Evolutionary conservation across 2,113 vertebrate species (phyloP).

Genomic region (Oryzias melastigma): DNA sequence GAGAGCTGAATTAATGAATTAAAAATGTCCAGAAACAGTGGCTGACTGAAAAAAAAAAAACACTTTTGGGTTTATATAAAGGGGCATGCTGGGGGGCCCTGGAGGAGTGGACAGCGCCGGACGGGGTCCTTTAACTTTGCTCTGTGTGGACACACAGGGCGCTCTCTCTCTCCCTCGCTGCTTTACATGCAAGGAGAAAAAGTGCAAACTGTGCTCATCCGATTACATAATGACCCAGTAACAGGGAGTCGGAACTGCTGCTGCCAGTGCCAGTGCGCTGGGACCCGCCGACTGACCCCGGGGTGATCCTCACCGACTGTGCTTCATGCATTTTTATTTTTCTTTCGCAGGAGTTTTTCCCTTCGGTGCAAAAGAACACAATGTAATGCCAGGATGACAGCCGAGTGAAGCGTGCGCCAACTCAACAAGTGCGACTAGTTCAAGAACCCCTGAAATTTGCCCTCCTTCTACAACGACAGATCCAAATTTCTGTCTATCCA

Average conservation of each 20-base stretch:
- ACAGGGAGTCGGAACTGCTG: conserved; percentile 60
- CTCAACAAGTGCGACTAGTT: conserved; percentile 30
- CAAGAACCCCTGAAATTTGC: conserved; percentile 22
- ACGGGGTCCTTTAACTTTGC: conserved; percentile 44
- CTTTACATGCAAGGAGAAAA: conserved; percentile 41
- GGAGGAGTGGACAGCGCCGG: conserved; percentile 48
- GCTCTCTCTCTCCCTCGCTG: conserved; percentile 17
- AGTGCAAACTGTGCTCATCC: conserved; percentile 38
- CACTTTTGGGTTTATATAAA: conserved; percentile 60
- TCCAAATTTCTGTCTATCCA: conserved; percentile 1
- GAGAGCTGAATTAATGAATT: conserved; percentile 78
- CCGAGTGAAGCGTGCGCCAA: conserved; percentile 24
- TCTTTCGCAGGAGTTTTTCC: conserved; percentile 4
- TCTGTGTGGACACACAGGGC: conserved; percentile 33
- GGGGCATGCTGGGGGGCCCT: conserved; percentile 39
- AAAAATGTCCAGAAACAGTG: conserved; percentile 68
- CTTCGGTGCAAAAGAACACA: conserved; percentile 14
- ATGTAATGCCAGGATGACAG: conserved; percentile 28
- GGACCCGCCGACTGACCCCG: conserved; percentile 37
- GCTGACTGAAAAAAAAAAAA: conserved; percentile 43
- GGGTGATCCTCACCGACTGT: conserved; percentile 10
- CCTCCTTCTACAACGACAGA: not conserved
- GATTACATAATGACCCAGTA: conserved; percentile 71
- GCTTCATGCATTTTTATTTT: not conserved
- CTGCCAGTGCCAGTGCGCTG: conserved; percentile 65